These are phyloP conservation scores for Petrocephalus schoutedeni DNA, from an alignment of 2,797 vertebrate genomes.

Conservation along the genomic window DNA sequence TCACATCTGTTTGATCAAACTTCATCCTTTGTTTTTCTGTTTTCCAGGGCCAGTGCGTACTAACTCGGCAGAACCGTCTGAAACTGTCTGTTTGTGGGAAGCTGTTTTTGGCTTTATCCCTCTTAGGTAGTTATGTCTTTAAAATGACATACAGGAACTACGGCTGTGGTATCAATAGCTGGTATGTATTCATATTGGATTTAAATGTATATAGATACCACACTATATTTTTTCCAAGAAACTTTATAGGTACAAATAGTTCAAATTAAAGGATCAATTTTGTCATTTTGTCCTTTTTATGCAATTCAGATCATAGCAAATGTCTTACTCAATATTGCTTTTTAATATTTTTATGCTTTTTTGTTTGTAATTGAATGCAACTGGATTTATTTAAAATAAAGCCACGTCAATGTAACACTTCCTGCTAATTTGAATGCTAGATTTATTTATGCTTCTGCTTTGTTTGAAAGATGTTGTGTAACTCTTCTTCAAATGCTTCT, in stretches of 20 bases:
- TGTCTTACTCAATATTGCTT: neutral
- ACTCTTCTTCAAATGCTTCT: neutral
- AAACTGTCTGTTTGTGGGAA: neutral
- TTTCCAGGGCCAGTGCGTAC: constrained; percentile 35
- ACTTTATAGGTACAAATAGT: neutral
- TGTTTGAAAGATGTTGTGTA: neutral
- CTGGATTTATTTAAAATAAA: neutral
- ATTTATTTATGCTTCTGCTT: neutral
- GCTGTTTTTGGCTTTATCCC: neutral
- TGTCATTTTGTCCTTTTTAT: neutral
- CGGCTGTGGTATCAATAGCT: neutral
- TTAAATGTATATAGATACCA: neutral
- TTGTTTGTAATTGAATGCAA: neutral
- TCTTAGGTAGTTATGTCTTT: neutral
- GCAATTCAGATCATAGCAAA: neutral
- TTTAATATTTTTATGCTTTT: neutral
- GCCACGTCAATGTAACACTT: neutral
- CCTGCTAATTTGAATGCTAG: neutral
- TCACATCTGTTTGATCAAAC: neutral
- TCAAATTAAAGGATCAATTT: neutral
- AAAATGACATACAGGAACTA: neutral
- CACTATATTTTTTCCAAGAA: neutral
- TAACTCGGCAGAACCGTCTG: constrained; percentile 20
- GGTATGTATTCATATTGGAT: neutral
- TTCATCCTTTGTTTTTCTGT: neutral